These are phyloP conservation scores for Crypturellus undulatus DNA, from an alignment of 2,113 vertebrate species.

Conservation along the genomic window DNA sequence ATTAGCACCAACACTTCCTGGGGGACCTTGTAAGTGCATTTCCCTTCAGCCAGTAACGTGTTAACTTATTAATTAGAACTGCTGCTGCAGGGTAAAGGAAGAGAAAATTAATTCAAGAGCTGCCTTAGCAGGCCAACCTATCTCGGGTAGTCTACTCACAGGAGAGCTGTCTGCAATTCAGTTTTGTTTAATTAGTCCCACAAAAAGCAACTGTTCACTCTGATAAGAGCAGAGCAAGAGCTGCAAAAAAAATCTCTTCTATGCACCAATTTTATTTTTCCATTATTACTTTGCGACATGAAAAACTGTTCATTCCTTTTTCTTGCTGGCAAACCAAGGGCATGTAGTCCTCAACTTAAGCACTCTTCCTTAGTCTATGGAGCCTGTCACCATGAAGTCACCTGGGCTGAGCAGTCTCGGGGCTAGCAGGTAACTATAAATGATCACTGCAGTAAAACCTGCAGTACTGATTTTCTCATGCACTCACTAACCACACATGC, in stretches of 20 bases:
- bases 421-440: not conserved
- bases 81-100: conserved; percentile 69
- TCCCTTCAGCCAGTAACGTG: conserved; percentile 70
- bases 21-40: conserved; percentile 67
- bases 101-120: conserved; percentile 72
- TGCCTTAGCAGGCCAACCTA: conserved; percentile 65
- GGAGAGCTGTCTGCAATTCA: conserved; percentile 66
- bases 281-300: conserved; percentile 41
- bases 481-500: not conserved
- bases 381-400: not conserved
- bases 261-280: conserved; percentile 14
- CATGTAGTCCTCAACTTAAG: conserved; percentile 31
- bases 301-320: not conserved
- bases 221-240: conserved; percentile 47
- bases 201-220: conserved; percentile 66
- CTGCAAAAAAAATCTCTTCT: conserved; percentile 26
- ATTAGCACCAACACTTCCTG: conserved; percentile 69
- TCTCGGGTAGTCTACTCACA: conserved; percentile 60
- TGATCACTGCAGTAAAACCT: not conserved
- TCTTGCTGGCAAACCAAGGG: conserved; percentile 16
- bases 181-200: conserved; percentile 73
- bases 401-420: not conserved
- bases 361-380: not conserved
- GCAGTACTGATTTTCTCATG: not conserved
- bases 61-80: conserved; percentile 77